Conservation (phyloP, 2,113 vertebrate species). For the Columbina picui region DNA sequence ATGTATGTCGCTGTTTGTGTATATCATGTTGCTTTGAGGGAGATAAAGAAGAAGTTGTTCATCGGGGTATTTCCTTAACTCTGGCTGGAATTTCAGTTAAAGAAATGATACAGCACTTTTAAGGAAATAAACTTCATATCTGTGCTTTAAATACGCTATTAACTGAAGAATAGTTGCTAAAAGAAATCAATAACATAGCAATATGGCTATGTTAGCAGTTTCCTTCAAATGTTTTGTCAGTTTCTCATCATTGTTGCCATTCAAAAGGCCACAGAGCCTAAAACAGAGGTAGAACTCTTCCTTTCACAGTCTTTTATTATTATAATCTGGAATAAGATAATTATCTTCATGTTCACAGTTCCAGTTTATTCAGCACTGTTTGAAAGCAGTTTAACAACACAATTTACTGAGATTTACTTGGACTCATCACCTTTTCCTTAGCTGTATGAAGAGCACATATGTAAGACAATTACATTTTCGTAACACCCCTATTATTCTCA, state of each 20-base stretch:
- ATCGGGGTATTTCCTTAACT: constrained; percentile 76
- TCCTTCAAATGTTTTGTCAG: background rate
- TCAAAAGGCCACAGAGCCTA: background rate
- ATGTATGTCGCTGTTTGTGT: background rate
- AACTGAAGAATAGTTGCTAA: constrained; percentile 17
- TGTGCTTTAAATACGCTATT: constrained; percentile 38
- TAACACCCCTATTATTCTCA: background rate
- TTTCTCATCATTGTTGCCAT: background rate
- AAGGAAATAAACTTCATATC: constrained; percentile 63
- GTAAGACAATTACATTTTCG: background rate
- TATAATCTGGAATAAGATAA: background rate
- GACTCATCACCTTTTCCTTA: background rate
- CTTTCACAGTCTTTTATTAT: background rate
- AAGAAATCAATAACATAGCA: background rate
- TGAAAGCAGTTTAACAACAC: background rate
- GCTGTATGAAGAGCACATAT: background rate
- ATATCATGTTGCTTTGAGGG: background rate
- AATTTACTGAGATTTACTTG: background rate
- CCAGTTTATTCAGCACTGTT: background rate
- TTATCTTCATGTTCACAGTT: background rate
- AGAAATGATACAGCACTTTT: constrained; percentile 86
- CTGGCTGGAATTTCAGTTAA: constrained; percentile 80
- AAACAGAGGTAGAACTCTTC: background rate
- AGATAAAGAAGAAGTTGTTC: constrained; percentile 70
- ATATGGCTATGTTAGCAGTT: background rate